Evolutionary conservation across 1,140 invertebrate genomes (phyloP), one percentile per base, ranked within the genome.

Genomic region (Trichonephila clavipes): DNA sequence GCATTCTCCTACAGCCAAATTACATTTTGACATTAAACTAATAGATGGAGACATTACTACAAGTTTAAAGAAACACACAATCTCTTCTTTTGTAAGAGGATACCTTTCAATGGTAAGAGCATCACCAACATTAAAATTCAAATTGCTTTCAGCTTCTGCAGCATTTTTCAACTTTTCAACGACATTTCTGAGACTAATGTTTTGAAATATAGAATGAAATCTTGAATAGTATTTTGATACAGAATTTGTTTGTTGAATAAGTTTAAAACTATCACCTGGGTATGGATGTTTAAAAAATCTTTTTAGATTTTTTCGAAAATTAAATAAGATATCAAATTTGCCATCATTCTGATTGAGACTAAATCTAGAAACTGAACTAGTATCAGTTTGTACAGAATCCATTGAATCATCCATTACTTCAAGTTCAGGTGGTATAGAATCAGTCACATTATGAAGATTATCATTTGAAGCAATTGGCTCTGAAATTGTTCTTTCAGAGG

Each of bases 11-110:
- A 6, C 44, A 8, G 44, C 44, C 5, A 10, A 3, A 51, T 51
- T 51, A 64, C 59, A 77, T 66, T 59, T 69, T 18, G 62, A 86
- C 7, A 87, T 51, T 72, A 92, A 92, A 61, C 59, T 77, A 8
- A 59, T 14, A 51, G 82, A 92, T 51, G 90, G 83, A 21, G 7
- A 34, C 18, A 44, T 24, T 34, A 24, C 24, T 18, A 88, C 14
- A 58, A 93, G 44, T 58, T 59, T 77, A 21, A 88, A 64, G 86
- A 81, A 93, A 28, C 92, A 93, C 34, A 82, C 92, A 21, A 64
- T n/a, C 88, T 93, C 92, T 62, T 81, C 66, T 40, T 77, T 34
- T 12, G 34, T 18, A 62, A 93, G 19, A 64, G 85, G 58, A 81
- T 62, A 88, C 34, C 62, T 12, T 62, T 59, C 40, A 18, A 93